These are phyloP conservation scores for Porites divaricata DNA, from an alignment of 92 coral and sea anemone species.

Conservation along the genomic window DNA sequence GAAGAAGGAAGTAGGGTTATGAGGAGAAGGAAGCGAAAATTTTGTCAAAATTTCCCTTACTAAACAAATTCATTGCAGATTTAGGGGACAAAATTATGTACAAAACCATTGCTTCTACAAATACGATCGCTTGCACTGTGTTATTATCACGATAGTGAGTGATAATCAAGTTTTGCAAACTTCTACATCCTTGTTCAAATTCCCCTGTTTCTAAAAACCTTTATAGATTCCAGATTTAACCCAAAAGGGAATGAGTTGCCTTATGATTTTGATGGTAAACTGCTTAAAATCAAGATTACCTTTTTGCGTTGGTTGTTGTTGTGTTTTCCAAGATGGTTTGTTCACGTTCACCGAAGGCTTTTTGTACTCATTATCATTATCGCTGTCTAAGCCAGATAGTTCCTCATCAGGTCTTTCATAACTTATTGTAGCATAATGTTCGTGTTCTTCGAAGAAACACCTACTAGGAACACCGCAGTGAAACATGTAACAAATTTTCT, in stretches of 20 bases:
- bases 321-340: slow-evolving; percentile 4
- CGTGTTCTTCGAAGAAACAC: slow-evolving; percentile 68
- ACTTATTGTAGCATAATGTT: slow-evolving; percentile 71
- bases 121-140: too few species aligned
- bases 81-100: neutral
- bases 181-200: too few species aligned
- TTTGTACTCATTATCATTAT: neutral
- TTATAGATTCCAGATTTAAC: too few species aligned
- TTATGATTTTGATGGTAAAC: neutral
- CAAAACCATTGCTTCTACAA: neutral
- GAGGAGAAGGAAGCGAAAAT: neutral
- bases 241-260: too few species aligned
- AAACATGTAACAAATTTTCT: slow-evolving; percentile 74
- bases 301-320: slow-evolving; percentile 2
- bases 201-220: too few species aligned
- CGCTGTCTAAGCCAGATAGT: neutral
- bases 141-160: neutral
- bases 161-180: too few species aligned
- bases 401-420: slow-evolving; percentile 50
- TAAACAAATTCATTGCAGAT: neutral
- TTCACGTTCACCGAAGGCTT: neutral
- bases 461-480: slow-evolving; percentile 76
- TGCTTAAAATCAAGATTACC: slow-evolving; percentile 12
- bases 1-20: slow-evolving; percentile 21
- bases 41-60: neutral